Conservation (phyloP, 2,113 vertebrate genomes). For the Rhabdornis inornatus region DNA sequence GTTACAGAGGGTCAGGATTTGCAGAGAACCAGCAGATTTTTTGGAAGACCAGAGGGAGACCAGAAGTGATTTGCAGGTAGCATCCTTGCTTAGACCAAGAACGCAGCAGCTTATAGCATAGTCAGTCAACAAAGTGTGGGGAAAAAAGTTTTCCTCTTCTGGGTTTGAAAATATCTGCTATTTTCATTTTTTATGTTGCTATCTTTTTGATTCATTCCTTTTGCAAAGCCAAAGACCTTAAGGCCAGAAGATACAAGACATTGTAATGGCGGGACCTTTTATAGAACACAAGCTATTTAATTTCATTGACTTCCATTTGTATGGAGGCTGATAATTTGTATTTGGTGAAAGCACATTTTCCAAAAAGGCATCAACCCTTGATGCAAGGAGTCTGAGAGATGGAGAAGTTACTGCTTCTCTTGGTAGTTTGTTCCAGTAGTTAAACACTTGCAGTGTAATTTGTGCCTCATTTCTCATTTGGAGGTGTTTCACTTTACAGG, state of each 20-base stretch:
- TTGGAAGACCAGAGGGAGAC: neutral
- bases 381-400: neutral
- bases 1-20: neutral
- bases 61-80: neutral
- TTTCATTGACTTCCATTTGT: neutral
- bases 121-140: neutral
- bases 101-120: neutral
- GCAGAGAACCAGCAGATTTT: neutral
- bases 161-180: neutral
- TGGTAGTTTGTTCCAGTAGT: conserved; percentile 8
- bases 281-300: neutral
- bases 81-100: neutral
- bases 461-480: neutral
- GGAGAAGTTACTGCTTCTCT: neutral
- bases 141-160: neutral
- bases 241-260: neutral
- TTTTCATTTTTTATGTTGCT: neutral
- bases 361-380: neutral
- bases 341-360: neutral
- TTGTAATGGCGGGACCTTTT: neutral
- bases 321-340: neutral
- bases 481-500: neutral
- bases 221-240: neutral
- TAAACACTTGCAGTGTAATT: neutral
- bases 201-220: neutral